A percentile compares a stretch with the other conserved stretches of the same genome.
These are phyloP conservation scores for Stramonita haemastoma DNA, from an alignment of 2,888 invertebrate species.

Conservation along the genomic window DNA sequence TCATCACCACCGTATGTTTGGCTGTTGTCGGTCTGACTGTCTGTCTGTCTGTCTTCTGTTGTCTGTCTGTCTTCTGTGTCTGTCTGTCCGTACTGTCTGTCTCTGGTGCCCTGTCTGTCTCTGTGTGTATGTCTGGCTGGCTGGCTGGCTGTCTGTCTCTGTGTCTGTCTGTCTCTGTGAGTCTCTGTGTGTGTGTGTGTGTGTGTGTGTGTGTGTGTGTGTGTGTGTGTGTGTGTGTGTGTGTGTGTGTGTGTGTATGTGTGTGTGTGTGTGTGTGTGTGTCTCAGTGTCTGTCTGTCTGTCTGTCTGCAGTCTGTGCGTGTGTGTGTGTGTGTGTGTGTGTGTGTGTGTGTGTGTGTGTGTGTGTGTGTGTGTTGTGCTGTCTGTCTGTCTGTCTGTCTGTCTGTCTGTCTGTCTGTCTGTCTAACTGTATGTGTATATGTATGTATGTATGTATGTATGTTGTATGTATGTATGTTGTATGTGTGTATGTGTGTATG, in stretches of 20 bases:
- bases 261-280: background rate
- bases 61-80: background rate
- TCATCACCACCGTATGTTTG: constrained; percentile 71
- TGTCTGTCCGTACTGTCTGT: background rate
- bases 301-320: background rate
- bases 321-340: background rate
- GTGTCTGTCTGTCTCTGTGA: background rate
- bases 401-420: background rate
- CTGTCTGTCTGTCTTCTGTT: background rate
- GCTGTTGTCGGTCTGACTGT: background rate
- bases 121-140: background rate
- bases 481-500: background rate
- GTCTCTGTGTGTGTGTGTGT: background rate
- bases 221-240: background rate
- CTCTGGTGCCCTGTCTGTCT: background rate
- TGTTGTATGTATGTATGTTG: background rate
- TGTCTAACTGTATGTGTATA: background rate
- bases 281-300: background rate
- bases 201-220: background rate
- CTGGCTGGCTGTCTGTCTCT: background rate
- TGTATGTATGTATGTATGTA: background rate
- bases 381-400: background rate
- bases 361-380: background rate
- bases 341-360: constrained; percentile 1
- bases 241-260: too few relatives aligned